A percentile compares a stretch with the other conserved stretches of the same genome.
Evolutionary conservation across 1,140 invertebrate genomes (phyloP).

Genomic region (Procambarus clarkii): DNA sequence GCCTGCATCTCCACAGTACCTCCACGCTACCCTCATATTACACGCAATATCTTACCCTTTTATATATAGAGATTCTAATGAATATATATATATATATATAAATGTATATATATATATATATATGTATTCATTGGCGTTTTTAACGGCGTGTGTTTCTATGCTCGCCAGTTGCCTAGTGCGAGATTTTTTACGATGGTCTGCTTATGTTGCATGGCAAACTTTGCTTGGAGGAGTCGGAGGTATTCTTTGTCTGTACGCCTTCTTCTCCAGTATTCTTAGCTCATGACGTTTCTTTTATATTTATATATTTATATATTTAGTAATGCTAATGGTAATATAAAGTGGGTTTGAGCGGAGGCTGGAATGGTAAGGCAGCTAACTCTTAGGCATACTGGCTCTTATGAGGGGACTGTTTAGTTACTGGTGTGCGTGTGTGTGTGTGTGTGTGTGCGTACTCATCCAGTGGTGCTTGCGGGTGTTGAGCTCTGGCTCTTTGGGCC

Average conservation of each 20-base stretch:
- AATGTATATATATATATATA: too few species aligned
- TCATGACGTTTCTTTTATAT: too few species aligned
- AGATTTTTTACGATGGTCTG: neutral
- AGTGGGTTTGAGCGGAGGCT: too few species aligned
- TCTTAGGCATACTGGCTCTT: too few species aligned
- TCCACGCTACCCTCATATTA: too few species aligned
- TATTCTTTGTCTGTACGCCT: neutral
- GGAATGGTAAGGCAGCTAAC: too few species aligned
- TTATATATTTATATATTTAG: too few species aligned
- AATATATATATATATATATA: neutral
- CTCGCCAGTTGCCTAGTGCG: neutral
- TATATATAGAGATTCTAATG: neutral
- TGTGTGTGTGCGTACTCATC: neutral
- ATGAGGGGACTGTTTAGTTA: too few species aligned
- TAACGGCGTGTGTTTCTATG: neutral
- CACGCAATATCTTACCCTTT: neutral
- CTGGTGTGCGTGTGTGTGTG: constrained; percentile 8
- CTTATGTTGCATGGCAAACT: neutral
- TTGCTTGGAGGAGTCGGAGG: neutral
- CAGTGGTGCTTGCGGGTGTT: neutral
- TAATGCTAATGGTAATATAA: too few species aligned
- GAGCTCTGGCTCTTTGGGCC: too few species aligned
- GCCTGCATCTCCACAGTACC: too few species aligned
- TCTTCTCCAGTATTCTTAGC: too few species aligned
- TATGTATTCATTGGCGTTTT: neutral